phyloP scores from a whole-genome alignment of 2,888 invertebrate genomes.

The Nyleta sp. region DNA sequence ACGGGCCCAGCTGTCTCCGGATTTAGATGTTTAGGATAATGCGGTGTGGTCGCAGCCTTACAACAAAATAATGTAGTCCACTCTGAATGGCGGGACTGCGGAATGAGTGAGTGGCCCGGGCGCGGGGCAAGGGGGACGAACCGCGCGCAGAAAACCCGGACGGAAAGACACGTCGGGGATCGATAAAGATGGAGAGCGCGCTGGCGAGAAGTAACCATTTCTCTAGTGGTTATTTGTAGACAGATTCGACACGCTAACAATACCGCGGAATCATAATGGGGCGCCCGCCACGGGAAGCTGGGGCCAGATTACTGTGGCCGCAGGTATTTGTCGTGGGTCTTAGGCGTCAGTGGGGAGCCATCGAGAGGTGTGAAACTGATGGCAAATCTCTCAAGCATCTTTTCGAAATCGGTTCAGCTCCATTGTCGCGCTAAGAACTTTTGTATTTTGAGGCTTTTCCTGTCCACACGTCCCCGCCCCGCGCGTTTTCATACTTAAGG shows the following conservation, averaged over 20 bases:
- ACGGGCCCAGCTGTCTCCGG: constrained; percentile 80
- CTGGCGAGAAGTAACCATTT: constrained; percentile 73
- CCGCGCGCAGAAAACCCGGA: constrained; percentile 39
- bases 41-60: constrained; percentile 78
- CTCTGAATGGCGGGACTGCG: constrained; percentile 76
- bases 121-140: constrained; percentile 23
- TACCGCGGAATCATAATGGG: constrained; percentile 79
- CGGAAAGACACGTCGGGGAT: constrained; percentile 47
- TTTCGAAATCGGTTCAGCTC: constrained; percentile 77
- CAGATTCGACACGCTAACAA: constrained; percentile 82
- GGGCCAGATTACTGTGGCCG: constrained; percentile 78
- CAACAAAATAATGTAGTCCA: constrained; percentile 82
- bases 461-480: constrained; percentile 51
- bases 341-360: constrained; percentile 74
- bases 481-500: constrained; percentile 25
- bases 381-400: constrained; percentile 78
- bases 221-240: constrained; percentile 82
- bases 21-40: constrained; percentile 83
- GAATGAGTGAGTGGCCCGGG: constrained; percentile 69
- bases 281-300: constrained; percentile 73
- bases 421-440: constrained; percentile 81
- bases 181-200: constrained; percentile 52
- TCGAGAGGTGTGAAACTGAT: constrained; percentile 79
- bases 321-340: constrained; percentile 77
- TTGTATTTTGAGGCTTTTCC: constrained; percentile 70